These are phyloP conservation scores for Festucalex cinctus DNA, from an alignment of 2,113 vertebrate species.

Conservation along the genomic window DNA sequence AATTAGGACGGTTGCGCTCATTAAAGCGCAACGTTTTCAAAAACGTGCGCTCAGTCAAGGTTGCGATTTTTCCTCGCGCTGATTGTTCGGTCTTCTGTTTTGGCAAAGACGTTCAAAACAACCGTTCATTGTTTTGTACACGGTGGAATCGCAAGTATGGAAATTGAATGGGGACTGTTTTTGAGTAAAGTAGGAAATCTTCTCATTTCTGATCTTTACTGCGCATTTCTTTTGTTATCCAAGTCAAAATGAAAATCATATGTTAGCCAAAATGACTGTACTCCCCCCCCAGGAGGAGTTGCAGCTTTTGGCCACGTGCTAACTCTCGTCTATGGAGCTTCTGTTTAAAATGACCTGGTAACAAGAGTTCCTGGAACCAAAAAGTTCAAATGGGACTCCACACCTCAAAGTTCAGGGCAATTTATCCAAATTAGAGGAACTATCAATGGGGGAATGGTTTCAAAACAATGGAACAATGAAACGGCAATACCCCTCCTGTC, in stretches of 20 bases:
- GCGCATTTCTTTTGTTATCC: neutral
- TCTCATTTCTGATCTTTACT: neutral
- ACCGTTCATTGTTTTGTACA: neutral
- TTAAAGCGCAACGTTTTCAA: slow-evolving; percentile 44
- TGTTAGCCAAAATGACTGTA: neutral
- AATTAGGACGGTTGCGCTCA: slow-evolving; percentile 33
- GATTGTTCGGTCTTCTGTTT: neutral
- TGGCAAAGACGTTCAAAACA: neutral
- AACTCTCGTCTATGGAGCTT: too few species aligned
- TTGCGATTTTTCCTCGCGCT: neutral
- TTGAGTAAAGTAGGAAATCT: neutral
- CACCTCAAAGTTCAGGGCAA: too few species aligned
- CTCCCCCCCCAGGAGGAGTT: too few species aligned
- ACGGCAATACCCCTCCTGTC: too few species aligned
- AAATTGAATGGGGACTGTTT: neutral
- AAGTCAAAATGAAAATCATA: neutral
- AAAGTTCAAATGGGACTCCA: too few species aligned
- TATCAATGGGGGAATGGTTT: too few species aligned
- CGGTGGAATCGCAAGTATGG: neutral
- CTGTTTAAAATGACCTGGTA: too few species aligned
- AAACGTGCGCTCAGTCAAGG: slow-evolving; percentile 7
- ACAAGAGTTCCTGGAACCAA: too few species aligned
- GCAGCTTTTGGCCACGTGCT: too few species aligned
- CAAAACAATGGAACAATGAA: too few species aligned
- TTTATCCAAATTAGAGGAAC: too few species aligned